These are phyloP conservation scores for Apamea anceps DNA, from an alignment of 2,888 invertebrate genomes.

Conservation along the genomic window DNA sequence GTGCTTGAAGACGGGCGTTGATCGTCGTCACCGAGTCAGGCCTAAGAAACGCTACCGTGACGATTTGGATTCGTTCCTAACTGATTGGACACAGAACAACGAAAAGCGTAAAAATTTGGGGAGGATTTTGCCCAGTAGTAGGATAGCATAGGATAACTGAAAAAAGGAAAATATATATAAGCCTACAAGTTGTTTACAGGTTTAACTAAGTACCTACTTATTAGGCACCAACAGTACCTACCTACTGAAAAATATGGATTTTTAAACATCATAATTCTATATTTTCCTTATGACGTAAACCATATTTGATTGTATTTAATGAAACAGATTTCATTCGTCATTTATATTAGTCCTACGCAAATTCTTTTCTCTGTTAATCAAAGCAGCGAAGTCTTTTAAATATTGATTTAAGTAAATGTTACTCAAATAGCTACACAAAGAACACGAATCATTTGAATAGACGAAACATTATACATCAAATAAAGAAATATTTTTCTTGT, in stretches of 20 bases:
- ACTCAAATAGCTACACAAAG: constrained; percentile 37
- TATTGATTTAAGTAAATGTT: constrained; percentile 47
- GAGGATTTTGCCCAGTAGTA: too few relatives aligned
- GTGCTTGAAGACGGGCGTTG: too few relatives aligned
- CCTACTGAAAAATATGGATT: neutral
- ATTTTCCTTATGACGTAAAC: neutral
- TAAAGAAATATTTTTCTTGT: constrained; percentile 48
- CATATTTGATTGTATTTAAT: constrained; percentile 7
- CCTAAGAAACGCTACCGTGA: neutral
- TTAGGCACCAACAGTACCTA: neutral
- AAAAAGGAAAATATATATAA: too few relatives aligned
- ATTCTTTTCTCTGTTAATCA: constrained; percentile 18
- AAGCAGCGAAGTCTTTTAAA: constrained; percentile 36
- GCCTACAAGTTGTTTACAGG: neutral
- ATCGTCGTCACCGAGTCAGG: neutral
- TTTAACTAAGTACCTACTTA: neutral
- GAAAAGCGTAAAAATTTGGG: neutral
- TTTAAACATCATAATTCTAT: neutral
- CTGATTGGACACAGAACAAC: neutral
- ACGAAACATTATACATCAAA: constrained; percentile 44
- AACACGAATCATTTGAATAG: constrained; percentile 46
- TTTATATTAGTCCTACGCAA: constrained; percentile 14
- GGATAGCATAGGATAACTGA: neutral
- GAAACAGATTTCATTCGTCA: neutral
- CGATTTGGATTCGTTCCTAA: neutral